phyloP scores from a whole-genome alignment of 1,140 invertebrate genomes.

The Spodoptera frugiperda region DNA sequence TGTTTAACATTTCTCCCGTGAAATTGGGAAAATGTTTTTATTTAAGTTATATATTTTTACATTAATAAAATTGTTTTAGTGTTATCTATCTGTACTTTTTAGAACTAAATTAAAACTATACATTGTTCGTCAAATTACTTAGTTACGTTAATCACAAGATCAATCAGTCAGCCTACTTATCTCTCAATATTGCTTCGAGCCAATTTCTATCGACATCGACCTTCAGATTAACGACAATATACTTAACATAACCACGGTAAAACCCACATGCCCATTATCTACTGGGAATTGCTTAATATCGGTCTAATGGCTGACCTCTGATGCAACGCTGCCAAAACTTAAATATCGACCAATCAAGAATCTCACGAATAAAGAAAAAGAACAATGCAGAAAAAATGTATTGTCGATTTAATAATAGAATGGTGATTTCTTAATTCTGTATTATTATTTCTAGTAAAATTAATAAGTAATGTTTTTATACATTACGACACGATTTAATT shows the following conservation, averaged over 20 bases:
- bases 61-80: no score
- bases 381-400: no score
- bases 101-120: no score
- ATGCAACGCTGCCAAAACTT: slow-evolving; percentile 19
- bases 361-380: no score
- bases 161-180: not conserved
- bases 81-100: no score
- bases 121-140: no score
- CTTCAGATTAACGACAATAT: slow-evolving; percentile 5
- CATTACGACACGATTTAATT: no score
- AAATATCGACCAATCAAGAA: not conserved
- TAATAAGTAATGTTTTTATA: no score
- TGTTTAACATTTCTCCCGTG: not conserved
- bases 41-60: no score
- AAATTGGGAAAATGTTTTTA: not conserved
- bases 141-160: no score
- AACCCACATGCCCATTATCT: slow-evolving; percentile 6
- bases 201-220: slow-evolving; percentile 10
- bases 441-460: no score
- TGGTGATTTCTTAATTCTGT: not conserved
- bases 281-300: slow-evolving; percentile 36
- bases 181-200: not conserved
- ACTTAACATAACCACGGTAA: slow-evolving; percentile 30
- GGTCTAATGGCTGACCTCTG: slow-evolving; percentile 10
- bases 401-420: not conserved